Evolutionary conservation across 2,888 invertebrate genomes (phyloP), one percentile per base, ranked within the genome.

Genomic region (Thysanoteuthis rhombus): DNA sequence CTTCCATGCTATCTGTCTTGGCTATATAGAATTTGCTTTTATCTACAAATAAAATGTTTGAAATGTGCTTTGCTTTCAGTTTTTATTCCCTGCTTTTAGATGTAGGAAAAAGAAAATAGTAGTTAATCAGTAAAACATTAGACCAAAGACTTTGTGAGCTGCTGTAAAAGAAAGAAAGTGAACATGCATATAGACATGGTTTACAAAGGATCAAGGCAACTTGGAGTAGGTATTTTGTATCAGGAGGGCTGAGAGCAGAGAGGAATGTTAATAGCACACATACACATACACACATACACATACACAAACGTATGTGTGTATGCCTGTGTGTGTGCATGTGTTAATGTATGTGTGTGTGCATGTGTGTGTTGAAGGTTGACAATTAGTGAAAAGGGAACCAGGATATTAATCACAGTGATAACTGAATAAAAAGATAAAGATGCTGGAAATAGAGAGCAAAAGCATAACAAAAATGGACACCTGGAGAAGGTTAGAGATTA

Each of bases 121-220:
- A 75, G n/a, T 75, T 75, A 75, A 75, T 75, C 75, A 36, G 75
- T 75, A 75, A 75, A 75, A 75, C 75, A 75, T 75, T 75, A 75
- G 75, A 75, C 75, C 75, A 75, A n/a, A 75, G 75, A 75, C 75
- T 75, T 75, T 75, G 75, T 75, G 75, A 75, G 75, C 75, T 75
- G 75, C 75, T 75, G 75, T 75, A 75, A 75, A 75, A 75, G 75
- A 75, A 75, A 75, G 36, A 75, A 75, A n/a, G 75, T 75, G 75
- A 75, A 75, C 75, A 75, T 75, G 75, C 75, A n/a, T n/a, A n/a
- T n/a, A 75, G n/a, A 75, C 75, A 75, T 75, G n/a, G 75, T 75
- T 75, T 75, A 75, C 75, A 75, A n/a, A 75, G 75, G 75, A n/a
- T 75, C 75, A 75, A 75, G 75, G 75, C 75, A 75, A 75, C 75